phyloP scores from a whole-genome alignment of 2,888 invertebrate species.

The Diachrysia chrysitis region DNA sequence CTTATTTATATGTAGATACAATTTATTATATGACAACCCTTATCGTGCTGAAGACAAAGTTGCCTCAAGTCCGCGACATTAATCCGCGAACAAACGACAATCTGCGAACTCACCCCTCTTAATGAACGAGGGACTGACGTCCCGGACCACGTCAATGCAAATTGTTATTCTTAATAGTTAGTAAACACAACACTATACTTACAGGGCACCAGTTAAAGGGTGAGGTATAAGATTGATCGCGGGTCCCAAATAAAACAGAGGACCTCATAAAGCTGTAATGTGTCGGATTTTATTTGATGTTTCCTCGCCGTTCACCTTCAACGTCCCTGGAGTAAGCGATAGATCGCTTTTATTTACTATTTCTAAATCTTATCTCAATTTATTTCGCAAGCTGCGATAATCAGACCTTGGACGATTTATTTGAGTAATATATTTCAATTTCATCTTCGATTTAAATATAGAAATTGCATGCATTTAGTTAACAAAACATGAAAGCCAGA shows the following conservation, averaged over 20 bases:
- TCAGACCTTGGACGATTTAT: background rate
- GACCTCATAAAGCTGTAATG: background rate
- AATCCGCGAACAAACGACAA: conserved; percentile 54
- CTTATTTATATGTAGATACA: no score
- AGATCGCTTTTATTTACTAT: conserved; percentile 10
- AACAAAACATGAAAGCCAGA: conserved; percentile 29
- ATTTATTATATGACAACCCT: conserved; percentile 31
- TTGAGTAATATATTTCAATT: background rate
- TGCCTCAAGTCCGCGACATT: conserved; percentile 47
- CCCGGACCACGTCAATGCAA: conserved; percentile 33
- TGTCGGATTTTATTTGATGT: conserved; percentile 13
- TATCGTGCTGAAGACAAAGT: conserved; percentile 41
- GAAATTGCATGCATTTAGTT: conserved; percentile 17
- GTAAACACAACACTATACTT: conserved; percentile 21
- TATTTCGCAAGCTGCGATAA: background rate
- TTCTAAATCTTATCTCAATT: background rate
- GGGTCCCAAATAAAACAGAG: conserved; percentile 5
- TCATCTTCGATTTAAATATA: background rate
- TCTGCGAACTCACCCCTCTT: conserved; percentile 60
- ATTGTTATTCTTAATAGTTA: conserved; percentile 42
- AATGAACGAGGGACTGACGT: conserved; percentile 37
- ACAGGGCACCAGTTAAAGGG: background rate
- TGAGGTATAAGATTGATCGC: background rate
- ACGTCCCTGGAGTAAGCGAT: conserved; percentile 5
- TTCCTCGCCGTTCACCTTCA: conserved; percentile 9